Percentiles rank a stretch among this genome's conserved stretches.
Evolutionary conservation across 2,113 vertebrate genomes (phyloP).

Genomic region (Epinephelus lanceolatus): DNA sequence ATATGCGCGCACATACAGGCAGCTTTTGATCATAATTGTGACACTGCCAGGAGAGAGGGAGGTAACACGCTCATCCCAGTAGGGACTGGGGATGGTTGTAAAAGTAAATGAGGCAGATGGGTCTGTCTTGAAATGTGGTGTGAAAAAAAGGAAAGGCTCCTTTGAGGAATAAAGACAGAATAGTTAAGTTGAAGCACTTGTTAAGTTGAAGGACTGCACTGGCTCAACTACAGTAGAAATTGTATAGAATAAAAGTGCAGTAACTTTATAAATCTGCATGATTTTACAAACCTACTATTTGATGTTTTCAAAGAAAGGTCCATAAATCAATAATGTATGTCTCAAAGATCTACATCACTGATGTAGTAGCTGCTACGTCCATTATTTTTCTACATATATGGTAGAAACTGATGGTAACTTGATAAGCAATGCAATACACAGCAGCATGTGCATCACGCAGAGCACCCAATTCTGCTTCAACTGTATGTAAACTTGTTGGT

Average conservation of each 20-base stretch:
- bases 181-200: conserved; percentile 41
- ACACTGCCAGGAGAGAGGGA: conserved; percentile 66
- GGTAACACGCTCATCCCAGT: conserved; percentile 63
- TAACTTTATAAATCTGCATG: neutral
- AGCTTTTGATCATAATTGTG: conserved; percentile 72
- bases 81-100: conserved; percentile 64
- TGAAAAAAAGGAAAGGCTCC: conserved; percentile 44
- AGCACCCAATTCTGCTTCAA: neutral
- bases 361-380: neutral
- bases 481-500: conserved; percentile 11
- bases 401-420: neutral
- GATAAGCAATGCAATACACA: neutral
- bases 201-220: conserved; percentile 44
- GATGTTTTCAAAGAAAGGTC: neutral
- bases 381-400: no score
- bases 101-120: conserved; percentile 78
- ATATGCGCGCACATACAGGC: conserved; percentile 26
- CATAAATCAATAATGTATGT: conserved; percentile 6
- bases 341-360: conserved; percentile 11
- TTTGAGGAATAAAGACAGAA: conserved; percentile 59
- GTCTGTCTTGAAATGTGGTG: conserved; percentile 42
- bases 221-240: conserved; percentile 13
- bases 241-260: conserved; percentile 17
- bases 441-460: conserved; percentile 3
- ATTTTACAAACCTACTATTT: neutral